Evolutionary conservation across 2,888 invertebrate genomes (phyloP), one percentile per base, ranked within the genome.

Genomic region (Neocrepidodera transversa): DNA sequence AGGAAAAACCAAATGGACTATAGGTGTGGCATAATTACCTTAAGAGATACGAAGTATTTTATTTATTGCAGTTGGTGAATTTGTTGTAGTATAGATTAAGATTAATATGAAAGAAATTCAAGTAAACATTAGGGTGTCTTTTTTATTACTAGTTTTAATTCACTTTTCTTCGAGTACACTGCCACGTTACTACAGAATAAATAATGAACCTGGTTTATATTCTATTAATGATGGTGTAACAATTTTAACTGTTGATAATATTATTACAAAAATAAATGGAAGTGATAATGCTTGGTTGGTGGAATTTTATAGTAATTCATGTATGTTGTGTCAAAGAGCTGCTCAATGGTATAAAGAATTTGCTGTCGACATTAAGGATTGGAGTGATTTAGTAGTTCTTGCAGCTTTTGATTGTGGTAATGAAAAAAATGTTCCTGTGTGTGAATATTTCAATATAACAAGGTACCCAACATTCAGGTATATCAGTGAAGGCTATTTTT

Each of bases 291-390:
- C 90, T 1, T 88, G 90, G 82, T 74, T 97, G 2, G 86, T 97
- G 2, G 93, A 71, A 48, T 71, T 68, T 47, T 98, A 96, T 78
- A 96, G 93, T 77, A 92, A 92, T 71, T 98, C 93, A 87, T 98
- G 98, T 79, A 97, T 97, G 0, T 94, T 92, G 76, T 98, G 98
- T 76, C 87, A 91, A 69, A 82, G 90, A 20, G 97, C 95, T 79
- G 93, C 95, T 0, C 95, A 96, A 0, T 86, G 85, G 28, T 97
- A 90, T 85, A 96, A 94, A 77, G 80, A 83, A 13, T 79, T 97
- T 47, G 95, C 93, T 0, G 81, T 82, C 3, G 85, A 89, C 70
- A 77, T 77, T 1, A 75, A 70, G 60, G 66, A 61, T 1, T 96
- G 96, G 96, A 83, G 82, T 59, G 85, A 87, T 68, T 82, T 92